Percentiles rank a stretch among this genome's conserved stretches.
phyloP scores from a whole-genome alignment of 64 coral and sea anemone genomes.

The Pocillopora damicornis region DNA sequence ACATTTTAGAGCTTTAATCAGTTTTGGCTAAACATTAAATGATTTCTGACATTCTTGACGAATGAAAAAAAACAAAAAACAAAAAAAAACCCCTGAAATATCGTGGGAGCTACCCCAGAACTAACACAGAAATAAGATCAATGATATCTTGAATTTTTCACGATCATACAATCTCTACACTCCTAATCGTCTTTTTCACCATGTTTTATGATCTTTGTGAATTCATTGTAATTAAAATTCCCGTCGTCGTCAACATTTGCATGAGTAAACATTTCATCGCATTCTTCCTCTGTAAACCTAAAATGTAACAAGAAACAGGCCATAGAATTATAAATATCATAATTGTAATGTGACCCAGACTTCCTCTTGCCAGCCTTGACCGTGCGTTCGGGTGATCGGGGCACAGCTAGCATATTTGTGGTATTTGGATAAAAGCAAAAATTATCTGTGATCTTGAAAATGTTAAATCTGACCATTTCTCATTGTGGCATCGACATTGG shows the following conservation, averaged over 20 bases:
- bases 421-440: background rate
- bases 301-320: conserved; percentile 3
- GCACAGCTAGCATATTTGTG: background rate
- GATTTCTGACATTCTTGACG: no score
- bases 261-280: conserved; percentile 65
- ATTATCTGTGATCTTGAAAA: background rate
- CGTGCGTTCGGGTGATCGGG: background rate
- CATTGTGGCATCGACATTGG: background rate
- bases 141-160: background rate
- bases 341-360: background rate
- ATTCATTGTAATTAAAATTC: conserved; percentile 58
- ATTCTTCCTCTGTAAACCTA: conserved; percentile 79
- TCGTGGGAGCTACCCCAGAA: no score
- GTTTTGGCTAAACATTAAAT: no score
- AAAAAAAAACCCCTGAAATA: no score
- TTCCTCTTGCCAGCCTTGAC: background rate
- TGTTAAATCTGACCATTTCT: background rate
- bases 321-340: background rate
- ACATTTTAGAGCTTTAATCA: no score
- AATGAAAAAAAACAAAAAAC: no score
- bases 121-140: background rate
- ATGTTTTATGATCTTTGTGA: conserved; percentile 71
- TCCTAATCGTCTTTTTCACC: conserved; percentile 57
- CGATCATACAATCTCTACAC: background rate
- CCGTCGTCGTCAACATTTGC: conserved; percentile 69